A percentile compares a stretch with the other conserved stretches of the same genome.
phyloP scores from a whole-genome alignment of 2,797 vertebrate genomes.

The Meriones psammophilus region DNA sequence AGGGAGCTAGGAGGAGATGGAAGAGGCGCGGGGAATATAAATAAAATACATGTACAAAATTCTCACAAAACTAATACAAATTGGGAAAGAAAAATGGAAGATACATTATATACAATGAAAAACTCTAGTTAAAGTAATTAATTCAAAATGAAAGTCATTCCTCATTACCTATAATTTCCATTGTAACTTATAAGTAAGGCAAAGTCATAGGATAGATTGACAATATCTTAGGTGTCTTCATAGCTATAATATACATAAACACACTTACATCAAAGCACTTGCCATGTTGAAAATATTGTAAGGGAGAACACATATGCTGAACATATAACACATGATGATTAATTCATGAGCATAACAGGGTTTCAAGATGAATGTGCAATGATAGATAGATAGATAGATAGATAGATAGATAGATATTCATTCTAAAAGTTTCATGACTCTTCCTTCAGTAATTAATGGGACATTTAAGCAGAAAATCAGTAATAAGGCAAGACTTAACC shows the following conservation, averaged over 20 bases:
- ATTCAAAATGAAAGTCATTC: neutral
- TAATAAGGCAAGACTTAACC: conserved; percentile 18
- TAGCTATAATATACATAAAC: neutral
- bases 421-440: neutral
- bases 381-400: neutral
- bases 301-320: neutral
- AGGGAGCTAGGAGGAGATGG: neutral
- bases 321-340: neutral
- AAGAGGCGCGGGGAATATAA: neutral
- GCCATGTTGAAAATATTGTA: neutral
- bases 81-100: neutral
- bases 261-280: neutral
- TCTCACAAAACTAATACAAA: neutral
- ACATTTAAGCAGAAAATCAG: neutral
- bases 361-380: neutral
- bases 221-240: neutral
- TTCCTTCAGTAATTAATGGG: neutral
- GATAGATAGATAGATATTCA: neutral
- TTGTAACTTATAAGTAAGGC: neutral
- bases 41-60: neutral
- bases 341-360: neutral
- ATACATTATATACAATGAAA: neutral
- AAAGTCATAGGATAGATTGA: neutral
- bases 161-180: neutral
- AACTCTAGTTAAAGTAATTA: neutral